Conservation (phyloP, 2,888 invertebrate genomes). For the Thereva unica region DNA sequence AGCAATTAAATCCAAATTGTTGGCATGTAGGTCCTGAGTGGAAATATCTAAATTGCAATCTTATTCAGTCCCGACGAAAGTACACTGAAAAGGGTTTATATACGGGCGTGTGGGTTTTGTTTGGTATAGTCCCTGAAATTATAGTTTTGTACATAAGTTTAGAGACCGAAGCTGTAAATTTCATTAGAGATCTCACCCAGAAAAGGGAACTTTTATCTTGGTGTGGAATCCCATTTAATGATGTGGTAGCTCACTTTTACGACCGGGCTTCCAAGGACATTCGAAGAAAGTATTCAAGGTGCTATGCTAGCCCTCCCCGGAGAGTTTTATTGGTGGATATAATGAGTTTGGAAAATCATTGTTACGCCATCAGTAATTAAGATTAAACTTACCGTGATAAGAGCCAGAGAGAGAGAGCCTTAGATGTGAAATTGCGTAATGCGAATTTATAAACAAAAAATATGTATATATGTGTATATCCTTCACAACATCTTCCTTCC, state of each 20-base stretch:
- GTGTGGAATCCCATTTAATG: conserved; percentile 32
- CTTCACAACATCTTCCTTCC: too few relatives aligned
- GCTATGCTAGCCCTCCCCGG: conserved; percentile 1
- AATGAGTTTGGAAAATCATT: conserved; percentile 32
- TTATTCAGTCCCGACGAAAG: conserved; percentile 38
- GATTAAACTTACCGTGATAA: conserved; percentile 12
- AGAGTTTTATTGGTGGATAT: conserved; percentile 34
- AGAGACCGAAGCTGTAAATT: conserved; percentile 33
- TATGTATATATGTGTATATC: too few relatives aligned
- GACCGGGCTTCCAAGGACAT: conserved; percentile 32
- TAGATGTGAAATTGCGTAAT: too few relatives aligned
- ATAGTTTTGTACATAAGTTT: conserved; percentile 37
- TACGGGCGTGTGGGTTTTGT: conserved; percentile 34
- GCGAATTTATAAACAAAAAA: too few relatives aligned
- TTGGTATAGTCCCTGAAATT: conserved; percentile 29
- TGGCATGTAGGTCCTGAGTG: conserved; percentile 39
- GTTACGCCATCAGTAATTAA: conserved; percentile 29
- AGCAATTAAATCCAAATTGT: conserved; percentile 41
- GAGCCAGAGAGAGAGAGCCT: too few relatives aligned
- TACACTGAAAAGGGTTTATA: conserved; percentile 29
- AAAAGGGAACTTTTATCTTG: conserved; percentile 31
- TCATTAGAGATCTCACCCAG: conserved; percentile 24
- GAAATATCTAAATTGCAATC: conserved; percentile 41
- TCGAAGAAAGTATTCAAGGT: conserved; percentile 32
- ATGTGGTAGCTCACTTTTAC: conserved; percentile 34